A percentile compares a stretch with the other conserved stretches of the same genome.
Conservation (phyloP, 2,113 vertebrate genomes). For the Phalacrocorax pelagicus region DNA sequence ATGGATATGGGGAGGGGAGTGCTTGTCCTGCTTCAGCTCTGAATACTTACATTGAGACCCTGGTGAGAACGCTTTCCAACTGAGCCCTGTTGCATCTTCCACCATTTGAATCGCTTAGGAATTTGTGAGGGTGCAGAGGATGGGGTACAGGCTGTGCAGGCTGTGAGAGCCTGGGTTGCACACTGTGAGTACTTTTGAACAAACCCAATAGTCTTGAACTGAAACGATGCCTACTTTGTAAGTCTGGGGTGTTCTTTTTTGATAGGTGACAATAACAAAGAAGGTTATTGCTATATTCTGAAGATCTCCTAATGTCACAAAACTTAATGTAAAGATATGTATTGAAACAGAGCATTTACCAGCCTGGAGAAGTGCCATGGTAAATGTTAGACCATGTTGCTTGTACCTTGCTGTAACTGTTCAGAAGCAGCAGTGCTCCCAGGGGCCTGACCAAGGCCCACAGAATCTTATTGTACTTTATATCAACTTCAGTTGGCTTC, state of each 20-base stretch:
- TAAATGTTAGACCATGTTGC: neutral
- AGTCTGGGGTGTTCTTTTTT: neutral
- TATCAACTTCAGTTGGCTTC: neutral
- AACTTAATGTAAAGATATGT: neutral
- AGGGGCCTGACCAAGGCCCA: neutral
- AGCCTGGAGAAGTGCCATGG: neutral
- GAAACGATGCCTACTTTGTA: neutral
- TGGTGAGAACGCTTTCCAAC: neutral
- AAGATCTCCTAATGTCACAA: neutral
- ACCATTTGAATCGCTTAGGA: neutral
- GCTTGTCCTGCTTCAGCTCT: neutral
- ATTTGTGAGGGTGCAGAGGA: neutral
- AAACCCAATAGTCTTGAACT: neutral
- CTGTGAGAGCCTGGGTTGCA: neutral
- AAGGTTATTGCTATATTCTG: neutral
- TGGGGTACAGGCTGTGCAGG: neutral
- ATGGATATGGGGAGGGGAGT: neutral
- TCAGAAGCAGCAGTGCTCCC: neutral
- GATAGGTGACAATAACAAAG: neutral
- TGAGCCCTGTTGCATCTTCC: neutral
- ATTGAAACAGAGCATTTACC: neutral
- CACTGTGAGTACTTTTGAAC: neutral
- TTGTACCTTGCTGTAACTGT: neutral
- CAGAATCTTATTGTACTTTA: accelerated
- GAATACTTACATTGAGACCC: slow-evolving; percentile 22